Percentiles rank a stretch among this genome's conserved stretches.
phyloP scores from a whole-genome alignment of 2,888 invertebrate species.

The Athalia circularis region DNA sequence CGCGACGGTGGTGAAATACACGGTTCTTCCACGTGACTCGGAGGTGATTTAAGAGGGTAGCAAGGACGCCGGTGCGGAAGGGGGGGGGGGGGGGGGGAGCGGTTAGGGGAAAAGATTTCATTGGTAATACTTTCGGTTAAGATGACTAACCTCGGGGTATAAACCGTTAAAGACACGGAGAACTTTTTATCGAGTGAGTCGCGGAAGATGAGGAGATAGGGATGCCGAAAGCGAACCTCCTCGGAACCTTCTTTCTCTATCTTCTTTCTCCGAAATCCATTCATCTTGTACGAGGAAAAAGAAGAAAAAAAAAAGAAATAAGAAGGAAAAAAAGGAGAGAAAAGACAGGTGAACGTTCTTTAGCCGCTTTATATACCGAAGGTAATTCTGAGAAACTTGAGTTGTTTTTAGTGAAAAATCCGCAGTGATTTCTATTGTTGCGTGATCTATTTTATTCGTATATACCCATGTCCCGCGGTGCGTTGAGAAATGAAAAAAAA shows the following conservation, averaged over 20 bases:
- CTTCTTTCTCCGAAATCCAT: slow-evolving; percentile 33
- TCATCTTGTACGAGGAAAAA: slow-evolving; percentile 37
- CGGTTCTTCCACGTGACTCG: slow-evolving; percentile 4
- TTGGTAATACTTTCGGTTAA: slow-evolving; percentile 42
- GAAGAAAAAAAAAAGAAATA: too few relatives aligned
- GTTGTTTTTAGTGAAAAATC: too few relatives aligned
- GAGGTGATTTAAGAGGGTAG: background rate
- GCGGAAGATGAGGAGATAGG: slow-evolving; percentile 40
- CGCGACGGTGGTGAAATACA: slow-evolving; percentile 26
- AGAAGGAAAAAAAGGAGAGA: background rate
- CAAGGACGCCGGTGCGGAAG: background rate
- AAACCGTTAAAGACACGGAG: slow-evolving; percentile 42
- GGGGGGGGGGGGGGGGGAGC: background rate
- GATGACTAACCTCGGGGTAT: slow-evolving; percentile 43
- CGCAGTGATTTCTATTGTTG: too few relatives aligned
- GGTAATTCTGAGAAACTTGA: too few relatives aligned
- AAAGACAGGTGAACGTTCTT: background rate
- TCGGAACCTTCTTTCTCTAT: slow-evolving; percentile 5
- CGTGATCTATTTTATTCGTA: too few relatives aligned
- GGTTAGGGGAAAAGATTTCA: slow-evolving; percentile 41
- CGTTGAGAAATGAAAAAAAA: too few relatives aligned
- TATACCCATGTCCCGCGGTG: too few relatives aligned
- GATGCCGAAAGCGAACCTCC: slow-evolving; percentile 19
- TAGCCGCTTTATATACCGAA: background rate
- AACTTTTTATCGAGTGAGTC: slow-evolving; percentile 43